Evolutionary conservation across 2,113 vertebrate species (phyloP).

Genomic region (Myrmophylax atrothorax): DNA sequence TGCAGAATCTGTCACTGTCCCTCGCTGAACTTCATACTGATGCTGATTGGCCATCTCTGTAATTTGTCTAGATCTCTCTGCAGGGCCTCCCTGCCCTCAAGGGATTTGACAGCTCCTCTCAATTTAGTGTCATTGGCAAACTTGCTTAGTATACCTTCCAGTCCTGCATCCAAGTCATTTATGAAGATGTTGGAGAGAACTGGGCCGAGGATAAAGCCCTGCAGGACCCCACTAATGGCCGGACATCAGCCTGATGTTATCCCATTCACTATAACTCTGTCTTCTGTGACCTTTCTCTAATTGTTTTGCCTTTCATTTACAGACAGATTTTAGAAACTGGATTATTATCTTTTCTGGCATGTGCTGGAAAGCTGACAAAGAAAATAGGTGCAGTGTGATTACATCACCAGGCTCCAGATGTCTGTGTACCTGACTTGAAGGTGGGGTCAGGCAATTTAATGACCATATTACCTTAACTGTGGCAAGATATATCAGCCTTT

Average conservation of each 20-base stretch:
- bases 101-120: not conserved
- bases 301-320: not conserved
- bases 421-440: not conserved
- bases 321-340: not conserved
- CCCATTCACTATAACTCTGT: not conserved
- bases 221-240: not conserved
- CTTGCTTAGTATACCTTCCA: accelerated
- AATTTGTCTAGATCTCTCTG: not conserved
- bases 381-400: not conserved
- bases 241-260: not conserved
- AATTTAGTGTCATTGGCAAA: not conserved
- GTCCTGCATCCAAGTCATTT: not conserved
- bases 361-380: not conserved
- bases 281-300: not conserved
- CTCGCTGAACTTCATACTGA: not conserved
- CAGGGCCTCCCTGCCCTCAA: not conserved
- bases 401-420: not conserved
- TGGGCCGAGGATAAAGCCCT: not conserved
- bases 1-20: not conserved
- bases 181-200: not conserved
- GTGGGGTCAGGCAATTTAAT: not conserved
- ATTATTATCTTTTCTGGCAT: not conserved
- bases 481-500: not conserved
- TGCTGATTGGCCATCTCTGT: not conserved
- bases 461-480: not conserved